A percentile compares a stretch with the other conserved stretches of the same genome.
Evolutionary conservation across 2,113 vertebrate genomes (phyloP).

Genomic region (Columba janthina): DNA sequence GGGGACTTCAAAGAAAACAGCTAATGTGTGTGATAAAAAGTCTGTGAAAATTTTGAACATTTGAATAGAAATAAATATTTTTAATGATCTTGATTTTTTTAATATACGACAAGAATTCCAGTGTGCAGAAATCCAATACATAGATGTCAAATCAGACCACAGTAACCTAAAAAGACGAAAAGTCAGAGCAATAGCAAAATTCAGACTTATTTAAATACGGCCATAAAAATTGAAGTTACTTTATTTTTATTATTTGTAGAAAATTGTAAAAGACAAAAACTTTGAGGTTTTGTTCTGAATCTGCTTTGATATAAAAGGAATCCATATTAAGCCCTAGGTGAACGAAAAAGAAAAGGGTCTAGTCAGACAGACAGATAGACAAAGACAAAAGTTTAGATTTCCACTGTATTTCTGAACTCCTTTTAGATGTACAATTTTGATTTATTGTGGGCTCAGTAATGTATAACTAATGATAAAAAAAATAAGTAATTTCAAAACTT

Average conservation of each 20-base stretch:
- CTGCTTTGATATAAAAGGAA: not conserved
- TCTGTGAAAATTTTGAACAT: not conserved
- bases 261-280: not conserved
- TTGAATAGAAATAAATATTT: not conserved
- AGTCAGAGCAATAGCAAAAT: not conserved
- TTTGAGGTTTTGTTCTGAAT: not conserved
- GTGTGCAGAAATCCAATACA: not conserved
- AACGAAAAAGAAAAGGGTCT: not conserved
- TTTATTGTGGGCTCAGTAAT: not conserved
- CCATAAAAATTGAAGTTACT: not conserved
- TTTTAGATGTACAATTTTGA: not conserved
- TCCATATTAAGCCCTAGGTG: not conserved
- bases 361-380: not conserved
- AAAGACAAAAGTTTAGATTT: not conserved
- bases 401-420: not conserved
- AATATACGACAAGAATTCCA: not conserved
- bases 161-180: not conserved
- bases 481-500: not conserved
- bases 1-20: not conserved
- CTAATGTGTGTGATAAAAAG: not conserved
- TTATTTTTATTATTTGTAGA: not conserved
- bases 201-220: not conserved
- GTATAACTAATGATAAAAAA: not conserved
- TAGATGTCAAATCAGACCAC: not conserved
- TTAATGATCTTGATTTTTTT: not conserved